Percentiles rank a stretch among this genome's conserved stretches.
These are phyloP conservation scores for Drosophila atripex DNA, from an alignment of 2,888 invertebrate genomes.

Conservation along the genomic window DNA sequence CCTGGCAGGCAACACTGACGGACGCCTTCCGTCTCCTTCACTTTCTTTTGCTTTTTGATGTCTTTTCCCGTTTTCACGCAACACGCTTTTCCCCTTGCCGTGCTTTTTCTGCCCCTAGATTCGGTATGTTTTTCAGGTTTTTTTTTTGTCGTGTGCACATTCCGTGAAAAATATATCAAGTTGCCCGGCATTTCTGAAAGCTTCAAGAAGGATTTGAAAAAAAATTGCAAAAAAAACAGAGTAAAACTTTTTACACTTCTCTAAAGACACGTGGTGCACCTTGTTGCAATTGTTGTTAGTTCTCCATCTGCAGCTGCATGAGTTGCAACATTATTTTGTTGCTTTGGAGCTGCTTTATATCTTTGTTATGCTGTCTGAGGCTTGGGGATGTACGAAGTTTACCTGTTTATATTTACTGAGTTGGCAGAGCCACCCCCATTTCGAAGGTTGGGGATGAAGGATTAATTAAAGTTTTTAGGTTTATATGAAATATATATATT, in stretches of 20 bases:
- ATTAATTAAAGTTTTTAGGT: slow-evolving; percentile 33
- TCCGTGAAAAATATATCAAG: slow-evolving; percentile 64
- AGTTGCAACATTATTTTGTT: slow-evolving; percentile 35
- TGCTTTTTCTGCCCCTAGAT: background rate
- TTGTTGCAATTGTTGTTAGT: slow-evolving; percentile 43
- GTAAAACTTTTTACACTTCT: slow-evolving; percentile 31
- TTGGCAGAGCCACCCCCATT: slow-evolving; percentile 16
- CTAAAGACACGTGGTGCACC: slow-evolving; percentile 48
- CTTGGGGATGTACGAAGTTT: slow-evolving; percentile 22
- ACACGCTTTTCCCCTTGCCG: slow-evolving; percentile 9
- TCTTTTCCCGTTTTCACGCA: slow-evolving; percentile 51
- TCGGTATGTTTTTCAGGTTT: slow-evolving; percentile 8
- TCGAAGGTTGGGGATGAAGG: slow-evolving; percentile 13
- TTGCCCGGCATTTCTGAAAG: slow-evolving; percentile 58
- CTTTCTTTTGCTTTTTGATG: slow-evolving; percentile 65
- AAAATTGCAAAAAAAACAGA: slow-evolving; percentile 30
- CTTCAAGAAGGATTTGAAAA: slow-evolving; percentile 64
- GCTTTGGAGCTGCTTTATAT: slow-evolving; percentile 39
- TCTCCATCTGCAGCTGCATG: slow-evolving; percentile 8
- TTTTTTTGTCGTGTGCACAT: slow-evolving; percentile 49
- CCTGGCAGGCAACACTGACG: slow-evolving; percentile 2
- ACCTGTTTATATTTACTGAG: slow-evolving; percentile 37
- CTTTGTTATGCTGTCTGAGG: slow-evolving; percentile 17
- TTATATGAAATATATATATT: background rate
- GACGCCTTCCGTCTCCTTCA: slow-evolving; percentile 51